Conservation (phyloP, 2,113 vertebrate species). For the Gadus chalcogrammus region DNA sequence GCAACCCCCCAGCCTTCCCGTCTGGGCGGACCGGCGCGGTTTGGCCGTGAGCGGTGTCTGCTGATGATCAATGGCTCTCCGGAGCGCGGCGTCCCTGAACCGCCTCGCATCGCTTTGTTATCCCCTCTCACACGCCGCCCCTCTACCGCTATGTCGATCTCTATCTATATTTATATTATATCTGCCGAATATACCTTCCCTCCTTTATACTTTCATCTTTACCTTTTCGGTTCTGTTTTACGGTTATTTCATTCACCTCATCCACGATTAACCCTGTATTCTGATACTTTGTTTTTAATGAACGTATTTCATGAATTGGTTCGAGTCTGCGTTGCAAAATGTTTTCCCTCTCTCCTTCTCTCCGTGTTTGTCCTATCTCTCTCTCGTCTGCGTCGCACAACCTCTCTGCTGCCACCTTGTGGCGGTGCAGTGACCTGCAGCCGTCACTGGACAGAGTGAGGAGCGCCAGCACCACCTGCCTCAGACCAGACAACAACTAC, state of each 20-base stretch:
- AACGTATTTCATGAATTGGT: not conserved
- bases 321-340: too few relatives aligned
- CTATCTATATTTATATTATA: too few relatives aligned
- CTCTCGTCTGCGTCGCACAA: not conserved
- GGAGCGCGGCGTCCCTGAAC: slow-evolving; percentile 33
- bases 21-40: slow-evolving; percentile 40
- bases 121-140: not conserved
- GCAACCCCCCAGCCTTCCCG: slow-evolving; percentile 50
- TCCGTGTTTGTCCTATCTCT: slow-evolving; percentile 33
- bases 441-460: slow-evolving; percentile 96
- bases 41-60: slow-evolving; percentile 39
- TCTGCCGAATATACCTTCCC: not conserved
- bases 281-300: not conserved
- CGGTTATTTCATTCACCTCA: not conserved
- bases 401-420: slow-evolving; percentile 74
- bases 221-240: not conserved
- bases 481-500: slow-evolving; percentile 96
- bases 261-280: not conserved
- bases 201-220: not conserved
- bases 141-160: too few relatives aligned
- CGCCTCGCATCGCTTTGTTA: not conserved
- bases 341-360: slow-evolving; percentile 32
- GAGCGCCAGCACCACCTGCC: slow-evolving; percentile 99
- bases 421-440: slow-evolving; percentile 95
- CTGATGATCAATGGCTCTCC: slow-evolving; percentile 48